These are phyloP conservation scores for Dicaeum eximium DNA, from an alignment of 2,113 vertebrate genomes.

Conservation along the genomic window DNA sequence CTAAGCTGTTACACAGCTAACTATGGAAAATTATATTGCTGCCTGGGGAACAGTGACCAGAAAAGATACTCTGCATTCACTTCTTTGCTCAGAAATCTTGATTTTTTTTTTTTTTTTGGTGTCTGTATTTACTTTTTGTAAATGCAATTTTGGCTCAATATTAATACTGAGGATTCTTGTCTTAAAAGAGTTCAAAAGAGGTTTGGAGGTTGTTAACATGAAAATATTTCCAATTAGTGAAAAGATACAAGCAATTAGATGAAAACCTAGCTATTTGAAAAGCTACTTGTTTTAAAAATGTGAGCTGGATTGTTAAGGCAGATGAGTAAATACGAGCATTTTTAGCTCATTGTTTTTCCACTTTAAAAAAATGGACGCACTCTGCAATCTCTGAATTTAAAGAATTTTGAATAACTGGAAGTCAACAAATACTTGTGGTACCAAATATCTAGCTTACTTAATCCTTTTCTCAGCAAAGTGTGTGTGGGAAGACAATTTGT, in stretches of 20 bases:
- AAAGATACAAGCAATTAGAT: background rate
- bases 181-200: background rate
- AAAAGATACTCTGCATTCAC: background rate
- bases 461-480: background rate
- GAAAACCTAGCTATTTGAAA: background rate
- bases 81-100: background rate
- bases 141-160: background rate
- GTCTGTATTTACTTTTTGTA: background rate
- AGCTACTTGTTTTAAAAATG: background rate
- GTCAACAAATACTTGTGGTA: constrained; percentile 22
- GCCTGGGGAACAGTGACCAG: background rate
- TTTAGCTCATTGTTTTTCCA: constrained; percentile 13
- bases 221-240: background rate
- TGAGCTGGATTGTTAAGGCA: background rate
- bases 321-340: background rate
- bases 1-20: background rate
- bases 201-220: background rate
- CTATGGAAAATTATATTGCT: background rate
- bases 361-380: background rate
- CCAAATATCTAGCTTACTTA: constrained; percentile 23
- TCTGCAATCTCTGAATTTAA: constrained; percentile 25
- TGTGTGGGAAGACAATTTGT: background rate
- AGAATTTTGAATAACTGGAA: constrained; percentile 25
- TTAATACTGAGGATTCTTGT: background rate
- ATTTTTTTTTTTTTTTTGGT: background rate